Conservation (phyloP, 2,888 invertebrate genomes). For the Aricia artaxerxes region DNA sequence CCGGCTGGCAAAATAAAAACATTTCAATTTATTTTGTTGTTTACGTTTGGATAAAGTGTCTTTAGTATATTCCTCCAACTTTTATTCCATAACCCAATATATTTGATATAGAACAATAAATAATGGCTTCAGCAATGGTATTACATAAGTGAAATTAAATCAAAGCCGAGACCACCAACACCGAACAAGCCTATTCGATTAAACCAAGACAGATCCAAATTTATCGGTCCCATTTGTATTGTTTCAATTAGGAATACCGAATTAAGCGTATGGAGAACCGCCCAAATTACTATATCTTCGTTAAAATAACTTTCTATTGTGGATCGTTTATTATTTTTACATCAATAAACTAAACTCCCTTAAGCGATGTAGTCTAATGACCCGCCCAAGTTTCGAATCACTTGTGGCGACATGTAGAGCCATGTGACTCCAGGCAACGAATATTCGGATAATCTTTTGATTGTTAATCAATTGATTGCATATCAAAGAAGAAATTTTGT, state of each 20-base stretch:
- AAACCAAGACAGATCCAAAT: slow-evolving; percentile 61
- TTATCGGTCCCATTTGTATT: slow-evolving; percentile 67
- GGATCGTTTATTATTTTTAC: slow-evolving; percentile 59
- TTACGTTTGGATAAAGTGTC: too few species aligned
- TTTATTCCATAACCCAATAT: background rate
- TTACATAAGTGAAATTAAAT: slow-evolving; percentile 45
- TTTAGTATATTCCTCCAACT: background rate
- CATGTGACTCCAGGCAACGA: background rate
- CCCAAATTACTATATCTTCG: slow-evolving; percentile 73
- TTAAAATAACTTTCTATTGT: slow-evolving; percentile 64
- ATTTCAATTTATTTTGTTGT: too few species aligned
- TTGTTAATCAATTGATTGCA: slow-evolving; percentile 11
- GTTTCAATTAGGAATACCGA: slow-evolving; percentile 75
- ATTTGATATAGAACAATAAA: background rate
- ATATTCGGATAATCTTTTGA: slow-evolving; percentile 1
- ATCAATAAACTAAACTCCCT: slow-evolving; percentile 50
- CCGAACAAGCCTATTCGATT: slow-evolving; percentile 58
- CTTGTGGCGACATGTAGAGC: slow-evolving; percentile 52
- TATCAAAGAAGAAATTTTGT: background rate
- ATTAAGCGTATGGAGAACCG: slow-evolving; percentile 66
- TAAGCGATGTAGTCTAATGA: slow-evolving; percentile 52
- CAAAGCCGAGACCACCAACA: slow-evolving; percentile 64
- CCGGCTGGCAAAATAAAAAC: too few species aligned
- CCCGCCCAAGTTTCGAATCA: slow-evolving; percentile 69
- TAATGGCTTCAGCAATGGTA: slow-evolving; percentile 19